phyloP scores from a whole-genome alignment of 2,888 invertebrate species.

The Pachycephus smyrnensis region DNA sequence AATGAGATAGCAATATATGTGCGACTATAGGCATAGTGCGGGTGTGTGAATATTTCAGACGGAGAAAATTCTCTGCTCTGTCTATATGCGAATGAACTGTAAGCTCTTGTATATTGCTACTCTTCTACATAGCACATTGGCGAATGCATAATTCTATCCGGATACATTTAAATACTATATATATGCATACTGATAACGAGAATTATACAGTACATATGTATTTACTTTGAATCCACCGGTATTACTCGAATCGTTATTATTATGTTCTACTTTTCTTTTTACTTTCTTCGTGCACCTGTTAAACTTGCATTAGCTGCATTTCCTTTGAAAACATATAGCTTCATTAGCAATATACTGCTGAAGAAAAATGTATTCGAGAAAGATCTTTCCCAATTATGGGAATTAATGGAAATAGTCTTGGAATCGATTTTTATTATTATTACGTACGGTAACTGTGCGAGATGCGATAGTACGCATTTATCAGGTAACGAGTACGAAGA shows the following conservation, averaged over 20 bases:
- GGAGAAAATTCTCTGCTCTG: not conserved
- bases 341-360: not conserved
- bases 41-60: not conserved
- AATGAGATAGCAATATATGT: not conserved
- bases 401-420: not conserved
- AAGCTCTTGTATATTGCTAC: too few species aligned
- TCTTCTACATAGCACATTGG: too few species aligned
- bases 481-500: not conserved
- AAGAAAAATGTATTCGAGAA: not conserved
- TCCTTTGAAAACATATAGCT: not conserved
- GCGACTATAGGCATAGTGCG: not conserved
- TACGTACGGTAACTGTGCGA: not conserved
- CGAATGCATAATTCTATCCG: not conserved
- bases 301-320: not conserved
- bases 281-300: not conserved
- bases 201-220: not conserved
- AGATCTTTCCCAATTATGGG: too few species aligned
- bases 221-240: not conserved
- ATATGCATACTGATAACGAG: not conserved
- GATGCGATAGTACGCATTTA: not conserved
- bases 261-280: not conserved
- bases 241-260: not conserved
- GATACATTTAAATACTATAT: not conserved
- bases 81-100: too few species aligned
- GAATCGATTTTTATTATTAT: not conserved